Base-by-base conservation (phyloP, 2,113 vertebrate genomes). In the Trogon surrucura region DNA sequence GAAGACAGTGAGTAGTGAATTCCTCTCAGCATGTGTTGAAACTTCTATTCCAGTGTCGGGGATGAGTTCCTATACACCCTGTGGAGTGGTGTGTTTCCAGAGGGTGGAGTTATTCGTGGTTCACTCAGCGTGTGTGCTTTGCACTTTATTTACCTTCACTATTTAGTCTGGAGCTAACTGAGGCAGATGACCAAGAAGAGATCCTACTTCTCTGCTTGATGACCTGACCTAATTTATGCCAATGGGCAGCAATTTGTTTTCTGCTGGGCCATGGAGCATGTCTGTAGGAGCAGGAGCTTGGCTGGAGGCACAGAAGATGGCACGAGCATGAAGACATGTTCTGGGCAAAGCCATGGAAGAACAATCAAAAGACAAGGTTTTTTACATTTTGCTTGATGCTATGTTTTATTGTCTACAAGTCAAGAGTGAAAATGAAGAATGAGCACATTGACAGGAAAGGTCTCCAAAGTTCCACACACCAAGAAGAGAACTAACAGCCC, bases 351-450 rank as follows among this genome's bases (percentile, higher is more conserved):
- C 0, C 1, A 1, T 0, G 3, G 4, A 91, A 91, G 62, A 93
- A 93, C 58, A 36, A 88, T 62, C 58, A 29, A 48, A n/a, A 83
- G 41, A 85, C 64, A 79, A 67, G 80, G 47, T 3, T 57, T n/a
- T 41, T 50, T 81, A 34, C 0, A 1, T 81, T 92, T 95, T 97
- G 83, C 77, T 91, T 2, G 15, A 75, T 91, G 89, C 84, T 73
- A 36, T 54, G 11, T 69, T 97, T 97, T 97, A 97, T 97, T 97
- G 78, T 54, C 91, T 95, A 72, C 61, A 29, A 86, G 34, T 20
- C 69, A 69, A 69, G 78, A 92, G 53, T 61, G 78, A 48, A 93
- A 85, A 71, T 0, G 32, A 85, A 47, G 61, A 51, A 51, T 0
- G n/a, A 36, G 9, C 13, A 18, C 16, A 9, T 21, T 3, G 19